Evolutionary conservation across 2,888 invertebrate species (phyloP), one percentile per base, ranked within the genome.

Genomic region (Dryobota labecula): DNA sequence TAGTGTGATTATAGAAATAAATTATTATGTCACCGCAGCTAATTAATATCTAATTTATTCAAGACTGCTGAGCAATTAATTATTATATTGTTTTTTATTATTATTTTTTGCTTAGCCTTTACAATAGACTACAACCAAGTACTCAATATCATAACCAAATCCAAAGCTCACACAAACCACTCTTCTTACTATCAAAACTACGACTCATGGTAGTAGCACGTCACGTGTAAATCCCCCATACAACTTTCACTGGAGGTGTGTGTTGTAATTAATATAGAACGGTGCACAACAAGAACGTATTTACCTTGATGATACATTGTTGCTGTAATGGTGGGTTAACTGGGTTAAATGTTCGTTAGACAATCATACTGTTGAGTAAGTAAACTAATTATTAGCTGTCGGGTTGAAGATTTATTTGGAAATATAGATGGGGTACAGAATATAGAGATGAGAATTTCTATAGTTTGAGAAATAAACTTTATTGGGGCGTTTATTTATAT

Each of bases 261-360:
- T 84, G 77, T 81, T 73, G 85, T 86, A 85, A 85, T 86, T 85
- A 85, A 83, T 83, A 83, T 84, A 81, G 83, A 76, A 69, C 65
- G 69, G 69, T 81, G 83, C 71, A 78, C 81, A 86, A 78, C 73
- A 72, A 82, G 84, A 79, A 70, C 84, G 67, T 76, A 72, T 75
- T 80, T 83, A 66, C 81, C 73, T 81, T 79, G 85, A 80, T 76
- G 78, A 79, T 79, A 70, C 73, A 79, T 77, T 80, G 75, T 82
- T 78, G 65, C 60, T 64, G 65, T 78, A 77, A 72, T 77, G 51
- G 30, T 33, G 20, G 60, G 27, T 49, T 63, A 82, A 69, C 49
- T 82, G 61, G 80, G 83, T 80, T 82, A 80, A 74, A 74, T 65
- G 64, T 45, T 73, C 24, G 70, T 69, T 82, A 74, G 61, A 69